Evolutionary conservation across 1,140 invertebrate species (phyloP).

Genomic region (Wiebesia pumilae): DNA sequence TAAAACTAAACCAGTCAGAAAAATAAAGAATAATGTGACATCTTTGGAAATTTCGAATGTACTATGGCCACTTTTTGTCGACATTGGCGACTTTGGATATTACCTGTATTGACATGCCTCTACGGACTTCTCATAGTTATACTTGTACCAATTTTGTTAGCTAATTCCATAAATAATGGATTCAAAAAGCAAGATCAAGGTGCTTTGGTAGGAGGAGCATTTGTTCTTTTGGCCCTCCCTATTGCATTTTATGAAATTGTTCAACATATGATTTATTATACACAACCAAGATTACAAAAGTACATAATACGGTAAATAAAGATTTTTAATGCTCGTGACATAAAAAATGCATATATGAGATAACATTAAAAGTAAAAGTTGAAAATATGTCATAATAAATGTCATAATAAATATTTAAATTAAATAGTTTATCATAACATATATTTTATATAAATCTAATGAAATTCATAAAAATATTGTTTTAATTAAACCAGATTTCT

Average conservation of each 20-base stretch:
- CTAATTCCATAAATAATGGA: conserved; percentile 83
- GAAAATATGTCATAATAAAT: no score
- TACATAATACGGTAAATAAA: conserved; percentile 89
- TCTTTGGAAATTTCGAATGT: conserved; percentile 45
- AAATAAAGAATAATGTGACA: conserved; percentile 58
- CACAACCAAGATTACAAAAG: conserved; percentile 93
- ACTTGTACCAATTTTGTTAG: conserved; percentile 87
- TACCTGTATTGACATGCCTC: conserved; percentile 85
- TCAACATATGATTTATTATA: conserved; percentile 95
- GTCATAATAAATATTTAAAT: not conserved
- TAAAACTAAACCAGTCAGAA: not conserved
- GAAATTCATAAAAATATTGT: no score
- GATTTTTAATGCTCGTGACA: conserved; percentile 49
- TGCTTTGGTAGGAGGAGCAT: conserved; percentile 90
- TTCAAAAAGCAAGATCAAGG: conserved; percentile 85
- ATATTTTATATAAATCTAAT: no score
- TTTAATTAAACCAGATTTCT: no score
- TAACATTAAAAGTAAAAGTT: no score
- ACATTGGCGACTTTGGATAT: conserved; percentile 92
- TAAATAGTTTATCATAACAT: not conserved
- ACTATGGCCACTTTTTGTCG: conserved; percentile 75
- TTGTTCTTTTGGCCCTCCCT: conserved; percentile 92
- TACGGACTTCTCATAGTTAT: conserved; percentile 89
- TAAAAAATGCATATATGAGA: conserved; percentile 49
- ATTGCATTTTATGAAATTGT: conserved; percentile 96